Conservation (phyloP, 2,888 invertebrate species). For the Athetis lepigone region DNA sequence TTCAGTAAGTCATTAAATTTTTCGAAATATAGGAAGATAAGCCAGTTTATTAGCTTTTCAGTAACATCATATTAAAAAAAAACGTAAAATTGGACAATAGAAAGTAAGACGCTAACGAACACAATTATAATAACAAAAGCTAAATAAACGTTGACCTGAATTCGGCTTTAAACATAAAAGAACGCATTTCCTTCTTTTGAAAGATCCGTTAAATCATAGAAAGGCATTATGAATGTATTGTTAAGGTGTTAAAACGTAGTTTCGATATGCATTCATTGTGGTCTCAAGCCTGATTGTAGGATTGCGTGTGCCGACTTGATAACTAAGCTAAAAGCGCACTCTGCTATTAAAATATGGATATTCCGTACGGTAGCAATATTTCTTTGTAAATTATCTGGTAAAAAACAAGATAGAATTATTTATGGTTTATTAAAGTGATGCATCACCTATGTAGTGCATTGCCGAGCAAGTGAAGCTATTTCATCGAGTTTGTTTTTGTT, state of each 20-base stretch:
- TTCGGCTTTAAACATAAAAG: constrained; percentile 57
- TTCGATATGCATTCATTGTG: constrained; percentile 83
- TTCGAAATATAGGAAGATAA: constrained; percentile 18
- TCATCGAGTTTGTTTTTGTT: constrained; percentile 44
- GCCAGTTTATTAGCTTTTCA: constrained; percentile 29
- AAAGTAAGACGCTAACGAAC: constrained; percentile 50
- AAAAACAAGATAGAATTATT: constrained; percentile 51
- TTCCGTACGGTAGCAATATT: constrained; percentile 58
- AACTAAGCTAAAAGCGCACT: constrained; percentile 81
- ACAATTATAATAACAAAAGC: constrained; percentile 55
- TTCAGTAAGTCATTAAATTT: constrained; percentile 23
- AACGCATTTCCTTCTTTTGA: constrained; percentile 70
- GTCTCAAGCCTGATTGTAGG: constrained; percentile 80
- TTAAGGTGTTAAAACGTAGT: constrained; percentile 83
- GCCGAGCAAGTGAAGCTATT: constrained; percentile 28
- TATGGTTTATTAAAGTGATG: constrained; percentile 57
- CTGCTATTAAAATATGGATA: constrained; percentile 72
- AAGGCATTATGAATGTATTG: constrained; percentile 73
- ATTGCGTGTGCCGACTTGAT: constrained; percentile 86
- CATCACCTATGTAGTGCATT: constrained; percentile 46
- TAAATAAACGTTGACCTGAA: constrained; percentile 54
- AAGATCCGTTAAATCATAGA: constrained; percentile 72
- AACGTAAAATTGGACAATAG: constrained; percentile 28
- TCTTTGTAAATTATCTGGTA: constrained; percentile 53
- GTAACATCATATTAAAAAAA: constrained; percentile 29